Evolutionary conservation across 2,888 invertebrate species (phyloP), one percentile per base, ranked within the genome.

Genomic region (Furcula furcula): DNA sequence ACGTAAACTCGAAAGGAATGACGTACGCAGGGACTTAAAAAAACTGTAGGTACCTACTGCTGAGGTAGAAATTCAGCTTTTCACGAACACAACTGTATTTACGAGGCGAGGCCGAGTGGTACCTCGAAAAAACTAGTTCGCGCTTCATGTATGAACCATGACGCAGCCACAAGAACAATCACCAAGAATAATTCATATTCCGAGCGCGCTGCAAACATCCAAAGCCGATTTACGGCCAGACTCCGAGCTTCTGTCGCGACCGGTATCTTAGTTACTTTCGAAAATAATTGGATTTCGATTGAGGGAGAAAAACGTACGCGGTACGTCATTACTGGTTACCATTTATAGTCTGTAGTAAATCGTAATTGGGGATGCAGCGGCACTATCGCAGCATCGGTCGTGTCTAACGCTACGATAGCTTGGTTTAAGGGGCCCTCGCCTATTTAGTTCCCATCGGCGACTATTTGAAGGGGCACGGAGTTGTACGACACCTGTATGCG

Each of bases 91-190:
- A 46, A 66, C 66, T 72, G 75, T 73, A 76, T 77, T 79, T 78
- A 77, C 72, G 76, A 74, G 46, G 59, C 45, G 65, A 66, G 65
- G 65, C 65, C 63, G 62, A 52, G 65, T 59, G 62, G 61, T 59
- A 64, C 66, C 59, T 73, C 68, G 66, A 75, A 79, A 86, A 86
- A 86, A 83, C 81, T 85, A 87, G 83, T 79, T 82, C 77, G 73
- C 79, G 79, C 83, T 88, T 89, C 86, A 89, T 86, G 88, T 88
- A 86, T 89, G 88, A 89, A 87, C 84, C 87, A 87, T 87, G 86
- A 80, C 78, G 78, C 69, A 75, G 76, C 63, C 70, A 75, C 80
- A 85, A 81, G 84, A 84, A 87, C 86, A 85, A 87, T 83, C 81
- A 82, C 73, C 65, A 64, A 65, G 84, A 86, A 87, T 89, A 89